Percentiles rank a stretch among this genome's conserved stretches.
Conservation (phyloP, 2,888 invertebrate species). For the Cinara cedri region DNA sequence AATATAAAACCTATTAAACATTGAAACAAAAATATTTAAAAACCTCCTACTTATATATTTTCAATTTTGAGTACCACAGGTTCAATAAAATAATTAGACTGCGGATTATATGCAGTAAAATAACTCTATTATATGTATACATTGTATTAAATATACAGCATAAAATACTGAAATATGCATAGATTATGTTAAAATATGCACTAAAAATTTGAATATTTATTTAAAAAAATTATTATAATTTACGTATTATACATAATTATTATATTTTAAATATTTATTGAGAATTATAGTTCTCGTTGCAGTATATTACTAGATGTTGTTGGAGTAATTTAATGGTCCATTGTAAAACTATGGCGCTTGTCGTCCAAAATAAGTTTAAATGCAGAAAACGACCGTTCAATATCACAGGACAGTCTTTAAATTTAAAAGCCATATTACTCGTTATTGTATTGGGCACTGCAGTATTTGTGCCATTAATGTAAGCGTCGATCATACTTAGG, state of each 20-base stretch:
- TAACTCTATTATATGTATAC: not conserved
- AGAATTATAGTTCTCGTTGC: not conserved
- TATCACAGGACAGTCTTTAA: not conserved
- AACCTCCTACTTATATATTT: too few relatives aligned
- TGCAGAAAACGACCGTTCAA: not conserved
- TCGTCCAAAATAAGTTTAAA: slow-evolving; percentile 10
- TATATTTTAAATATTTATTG: not conserved
- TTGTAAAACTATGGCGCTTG: slow-evolving; percentile 6
- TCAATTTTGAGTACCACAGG: too few relatives aligned
- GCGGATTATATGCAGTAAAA: not conserved
- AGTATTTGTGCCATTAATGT: too few relatives aligned
- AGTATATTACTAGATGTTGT: not conserved
- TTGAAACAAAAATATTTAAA: too few relatives aligned
- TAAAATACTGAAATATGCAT: slow-evolving; percentile 10
- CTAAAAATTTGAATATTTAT: not conserved
- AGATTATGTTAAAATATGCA: slow-evolving; percentile 1
- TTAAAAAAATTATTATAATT: not conserved
- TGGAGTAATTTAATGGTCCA: too few relatives aligned
- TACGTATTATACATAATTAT: not conserved
- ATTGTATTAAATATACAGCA: slow-evolving; percentile 5
- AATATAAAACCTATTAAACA: too few relatives aligned
- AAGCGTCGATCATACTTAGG: slow-evolving; percentile 3
- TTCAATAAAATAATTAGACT: too few relatives aligned
- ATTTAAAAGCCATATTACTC: too few relatives aligned
- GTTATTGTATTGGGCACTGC: too few relatives aligned